Evolutionary conservation across 2,113 vertebrate genomes (phyloP).

Genomic region (Ptychochromis oligacanthus): DNA sequence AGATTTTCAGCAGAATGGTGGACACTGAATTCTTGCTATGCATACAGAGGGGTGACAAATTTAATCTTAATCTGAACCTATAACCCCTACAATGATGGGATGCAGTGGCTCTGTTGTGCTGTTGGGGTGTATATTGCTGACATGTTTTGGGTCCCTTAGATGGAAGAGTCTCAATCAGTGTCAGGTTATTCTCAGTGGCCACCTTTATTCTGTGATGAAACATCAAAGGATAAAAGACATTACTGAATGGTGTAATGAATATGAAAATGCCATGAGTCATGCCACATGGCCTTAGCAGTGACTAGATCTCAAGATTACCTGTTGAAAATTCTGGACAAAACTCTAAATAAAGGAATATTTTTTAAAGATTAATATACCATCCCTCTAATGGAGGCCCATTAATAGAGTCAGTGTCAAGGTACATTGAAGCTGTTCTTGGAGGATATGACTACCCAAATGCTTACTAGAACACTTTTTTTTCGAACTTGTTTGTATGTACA

Average conservation of each 20-base stretch:
- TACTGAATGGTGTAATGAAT: neutral
- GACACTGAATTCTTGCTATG: neutral
- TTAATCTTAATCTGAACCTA: neutral
- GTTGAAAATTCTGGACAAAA: neutral
- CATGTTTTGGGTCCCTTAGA: neutral
- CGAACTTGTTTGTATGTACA: neutral
- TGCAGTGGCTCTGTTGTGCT: neutral
- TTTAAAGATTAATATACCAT: too few relatives aligned
- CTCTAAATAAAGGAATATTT: neutral
- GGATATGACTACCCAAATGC: neutral
- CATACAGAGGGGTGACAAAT: neutral
- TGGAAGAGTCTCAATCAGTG: neutral
- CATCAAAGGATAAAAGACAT: neutral
- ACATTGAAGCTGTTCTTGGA: neutral
- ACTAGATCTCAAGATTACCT: neutral
- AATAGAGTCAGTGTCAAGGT: accelerated
- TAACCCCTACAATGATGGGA: neutral
- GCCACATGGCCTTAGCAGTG: neutral
- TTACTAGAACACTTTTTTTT: neutral
- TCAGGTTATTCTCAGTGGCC: neutral
- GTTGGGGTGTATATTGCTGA: neutral
- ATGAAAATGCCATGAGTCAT: neutral
- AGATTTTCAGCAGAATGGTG: neutral
- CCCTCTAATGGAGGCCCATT: too few relatives aligned
- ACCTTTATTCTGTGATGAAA: neutral